A percentile compares a stretch with the other conserved stretches of the same genome.
phyloP scores from a whole-genome alignment of 2,888 invertebrate species.

The Carabus problematicus region DNA sequence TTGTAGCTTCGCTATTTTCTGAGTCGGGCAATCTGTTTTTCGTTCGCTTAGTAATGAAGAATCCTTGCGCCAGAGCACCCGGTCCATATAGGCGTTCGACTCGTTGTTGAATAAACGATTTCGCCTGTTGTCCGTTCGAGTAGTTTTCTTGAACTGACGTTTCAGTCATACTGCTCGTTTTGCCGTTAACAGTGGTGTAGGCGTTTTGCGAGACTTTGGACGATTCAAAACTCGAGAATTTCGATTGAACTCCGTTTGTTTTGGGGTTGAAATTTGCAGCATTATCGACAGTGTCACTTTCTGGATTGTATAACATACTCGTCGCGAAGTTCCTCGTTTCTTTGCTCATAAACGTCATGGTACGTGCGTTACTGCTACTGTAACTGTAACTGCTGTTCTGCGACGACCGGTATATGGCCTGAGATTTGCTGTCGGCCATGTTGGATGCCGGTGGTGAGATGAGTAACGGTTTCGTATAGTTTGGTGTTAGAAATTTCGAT shows the following conservation, averaged over 20 bases:
- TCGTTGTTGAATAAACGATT: constrained; percentile 86
- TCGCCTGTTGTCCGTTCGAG: constrained; percentile 60
- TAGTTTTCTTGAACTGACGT: constrained; percentile 50
- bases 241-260: constrained; percentile 25
- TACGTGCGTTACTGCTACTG: constrained; percentile 9
- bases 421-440: constrained; percentile 31
- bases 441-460: constrained; percentile 23
- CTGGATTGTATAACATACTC: constrained; percentile 47
- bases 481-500: constrained; percentile 42
- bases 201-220: constrained; percentile 12
- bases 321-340: constrained; percentile 49
- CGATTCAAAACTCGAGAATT: constrained; percentile 27
- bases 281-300: constrained; percentile 53
- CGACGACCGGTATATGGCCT: constrained; percentile 6
- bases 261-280: neutral
- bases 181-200: constrained; percentile 23
- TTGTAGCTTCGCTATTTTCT: constrained; percentile 25
- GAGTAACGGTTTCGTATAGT: constrained; percentile 27
- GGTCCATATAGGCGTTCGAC: constrained; percentile 89
- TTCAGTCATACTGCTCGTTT: constrained; percentile 28
- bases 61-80: constrained; percentile 84
- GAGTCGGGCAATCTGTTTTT: constrained; percentile 56
- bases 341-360: constrained; percentile 48
- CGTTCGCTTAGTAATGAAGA: constrained; percentile 72
- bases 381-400: constrained; percentile 3